phyloP scores from a whole-genome alignment of 2,888 invertebrate species.

The Furcula furcula region DNA sequence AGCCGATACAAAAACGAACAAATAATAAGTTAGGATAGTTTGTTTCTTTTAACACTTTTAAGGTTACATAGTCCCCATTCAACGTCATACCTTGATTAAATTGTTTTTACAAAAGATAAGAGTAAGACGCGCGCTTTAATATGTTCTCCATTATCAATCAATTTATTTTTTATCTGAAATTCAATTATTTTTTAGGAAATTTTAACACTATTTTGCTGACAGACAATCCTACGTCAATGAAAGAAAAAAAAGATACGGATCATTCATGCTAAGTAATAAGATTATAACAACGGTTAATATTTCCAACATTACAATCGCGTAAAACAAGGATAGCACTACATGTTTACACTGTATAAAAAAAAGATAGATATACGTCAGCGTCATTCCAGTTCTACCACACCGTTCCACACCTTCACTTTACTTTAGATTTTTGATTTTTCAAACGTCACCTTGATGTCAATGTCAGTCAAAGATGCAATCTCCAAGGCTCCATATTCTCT shows the following conservation, averaged over 20 bases:
- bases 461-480: constrained; percentile 12
- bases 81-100: constrained; percentile 66
- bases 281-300: not conserved
- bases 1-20: constrained; percentile 42
- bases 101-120: constrained; percentile 27
- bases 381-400: too few relatives aligned
- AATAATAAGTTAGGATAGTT: constrained; percentile 72
- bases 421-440: too few relatives aligned
- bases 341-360: constrained; percentile 1
- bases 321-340: constrained; percentile 4
- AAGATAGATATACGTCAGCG: constrained; percentile 2
- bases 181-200: not conserved
- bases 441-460: constrained; percentile 21
- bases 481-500: too few relatives aligned
- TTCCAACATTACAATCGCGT: constrained; percentile 2
- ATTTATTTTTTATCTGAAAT: not conserved
- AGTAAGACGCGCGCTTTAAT: constrained; percentile 19
- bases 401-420: too few relatives aligned
- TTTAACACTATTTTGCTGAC: too few relatives aligned
- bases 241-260: too few relatives aligned
- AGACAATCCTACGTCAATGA: too few relatives aligned
- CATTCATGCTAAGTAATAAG: too few relatives aligned
- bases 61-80: constrained; percentile 71
- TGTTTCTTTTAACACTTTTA: constrained; percentile 71
- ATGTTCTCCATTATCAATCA: constrained; percentile 36